Conservation (phyloP, 1,140 invertebrate species). For the Leptestheria dahalacensis region DNA sequence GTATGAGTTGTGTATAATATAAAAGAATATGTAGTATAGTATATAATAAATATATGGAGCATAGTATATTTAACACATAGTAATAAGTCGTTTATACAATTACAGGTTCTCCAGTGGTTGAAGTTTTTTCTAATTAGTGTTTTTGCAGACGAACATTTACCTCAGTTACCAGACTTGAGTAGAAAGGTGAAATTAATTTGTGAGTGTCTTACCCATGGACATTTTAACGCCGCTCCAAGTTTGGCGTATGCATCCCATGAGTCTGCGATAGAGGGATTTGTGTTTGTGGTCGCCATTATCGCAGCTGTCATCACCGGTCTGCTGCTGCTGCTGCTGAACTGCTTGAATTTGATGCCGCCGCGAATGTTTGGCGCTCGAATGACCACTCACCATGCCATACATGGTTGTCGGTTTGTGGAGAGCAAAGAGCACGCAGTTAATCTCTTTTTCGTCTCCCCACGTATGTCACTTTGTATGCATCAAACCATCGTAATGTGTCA, state of each 20-base stretch:
- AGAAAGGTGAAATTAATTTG: too few relatives aligned
- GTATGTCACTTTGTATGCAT: not conserved
- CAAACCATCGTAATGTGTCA: not conserved
- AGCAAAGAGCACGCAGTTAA: not conserved
- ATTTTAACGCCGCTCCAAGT: constrained; percentile 9
- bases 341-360: not conserved
- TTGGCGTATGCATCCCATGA: constrained; percentile 3
- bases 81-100: too few relatives aligned
- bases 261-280: not conserved
- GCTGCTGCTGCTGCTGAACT: too few relatives aligned
- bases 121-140: too few relatives aligned
- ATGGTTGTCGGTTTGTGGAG: not conserved
- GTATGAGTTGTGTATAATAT: too few relatives aligned
- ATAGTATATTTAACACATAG: too few relatives aligned
- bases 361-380: not conserved
- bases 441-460: not conserved
- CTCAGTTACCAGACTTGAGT: too few relatives aligned
- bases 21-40: too few relatives aligned
- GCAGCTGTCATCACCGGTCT: not conserved
- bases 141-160: too few relatives aligned
- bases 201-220: constrained; percentile 6
- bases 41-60: too few relatives aligned
- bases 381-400: constrained; percentile 2
- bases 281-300: not conserved
- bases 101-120: too few relatives aligned